A percentile compares a stretch with the other conserved stretches of the same genome.
These are phyloP conservation scores for Alentia gelatinosa DNA, from an alignment of 2,888 invertebrate genomes.

Conservation along the genomic window DNA sequence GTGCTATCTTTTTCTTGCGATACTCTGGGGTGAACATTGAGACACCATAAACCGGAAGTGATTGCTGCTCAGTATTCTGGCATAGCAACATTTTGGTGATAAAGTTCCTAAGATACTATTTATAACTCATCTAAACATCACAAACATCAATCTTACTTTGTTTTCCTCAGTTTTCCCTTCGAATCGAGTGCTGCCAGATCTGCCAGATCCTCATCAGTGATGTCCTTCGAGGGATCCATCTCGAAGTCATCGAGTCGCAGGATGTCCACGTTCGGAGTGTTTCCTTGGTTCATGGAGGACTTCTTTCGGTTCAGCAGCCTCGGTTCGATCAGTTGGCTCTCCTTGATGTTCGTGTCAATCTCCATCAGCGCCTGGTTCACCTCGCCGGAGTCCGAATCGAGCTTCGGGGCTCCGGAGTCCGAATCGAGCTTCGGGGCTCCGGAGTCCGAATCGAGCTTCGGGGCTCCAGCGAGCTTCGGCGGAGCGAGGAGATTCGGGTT, in stretches of 20 bases:
- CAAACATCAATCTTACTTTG: not conserved
- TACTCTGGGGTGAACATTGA: too few species aligned
- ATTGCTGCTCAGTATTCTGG: too few species aligned
- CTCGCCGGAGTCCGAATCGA: not conserved
- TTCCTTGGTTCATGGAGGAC: conserved; percentile 2
- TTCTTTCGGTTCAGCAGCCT: conserved; percentile 33
- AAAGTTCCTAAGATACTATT: too few species aligned
- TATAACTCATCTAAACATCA: not conserved
- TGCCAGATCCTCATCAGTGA: not conserved
- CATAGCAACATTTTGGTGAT: too few species aligned
- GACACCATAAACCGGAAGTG: too few species aligned
- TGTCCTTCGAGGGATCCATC: not conserved
- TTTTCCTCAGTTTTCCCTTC: not conserved
- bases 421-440: not conserved
- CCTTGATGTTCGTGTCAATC: conserved; percentile 21
- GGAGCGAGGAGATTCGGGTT: not conserved
- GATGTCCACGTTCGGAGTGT: not conserved
- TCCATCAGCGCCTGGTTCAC: not conserved
- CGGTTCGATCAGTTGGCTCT: not conserved
- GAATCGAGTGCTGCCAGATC: not conserved
- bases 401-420: not conserved
- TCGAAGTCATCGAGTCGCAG: conserved; percentile 27
- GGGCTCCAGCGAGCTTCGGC: not conserved
- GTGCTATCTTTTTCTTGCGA: too few species aligned
- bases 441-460: not conserved